Base-by-base conservation (phyloP, 2,888 invertebrate genomes). In the Cantharis lateralis region DNA sequence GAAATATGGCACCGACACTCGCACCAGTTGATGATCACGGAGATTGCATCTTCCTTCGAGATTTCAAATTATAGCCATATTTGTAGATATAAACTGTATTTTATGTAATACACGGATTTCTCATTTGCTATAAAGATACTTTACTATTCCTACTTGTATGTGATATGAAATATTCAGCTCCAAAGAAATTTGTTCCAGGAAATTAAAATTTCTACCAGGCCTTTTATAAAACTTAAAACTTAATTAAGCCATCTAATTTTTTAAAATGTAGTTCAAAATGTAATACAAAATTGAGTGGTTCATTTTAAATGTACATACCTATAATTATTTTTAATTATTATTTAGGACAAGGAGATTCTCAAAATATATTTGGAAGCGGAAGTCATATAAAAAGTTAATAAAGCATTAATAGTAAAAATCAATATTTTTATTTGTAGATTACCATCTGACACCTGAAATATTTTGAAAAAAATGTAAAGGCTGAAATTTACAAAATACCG, bases 51-150 rank as follows among this genome's bases (percentile, higher is more conserved):
- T 82, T 82, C 80, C 79, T 79, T 78, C 77, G 73, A 78, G 72
- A 75, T 78, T 80, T 81, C 82, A 81, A 81, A 80, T 81, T 77
- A 77, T 80, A 80, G 78, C 79, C 74, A 74, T 77, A 78, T 77
- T 76, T 82, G 83, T 83, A 82, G 78, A 79, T 75, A 80, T 82
- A 80, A 81, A 81, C 80, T 80, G 81, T 79, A 82, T 76, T 81
- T 79, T 79, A 79, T 79, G 80, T 79, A 76, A 80, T 81, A 82
- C 80, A 80, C 80, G 80, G 75, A 82, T 80, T 79, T 82, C 81
- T 80, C 79, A 82, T 82, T 83, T 81, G 79, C 81, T 82, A 79
- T 78, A 79, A 80, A 81, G 80, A 78, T 80, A 80, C 78, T 79
- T 78, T 63, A 73, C 73, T 75, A 81, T 80, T 78, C 75, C 78